Evolutionary conservation across 2,113 vertebrate species (phyloP), one percentile per base, ranked within the genome.

Genomic region (Paratilapia polleni): DNA sequence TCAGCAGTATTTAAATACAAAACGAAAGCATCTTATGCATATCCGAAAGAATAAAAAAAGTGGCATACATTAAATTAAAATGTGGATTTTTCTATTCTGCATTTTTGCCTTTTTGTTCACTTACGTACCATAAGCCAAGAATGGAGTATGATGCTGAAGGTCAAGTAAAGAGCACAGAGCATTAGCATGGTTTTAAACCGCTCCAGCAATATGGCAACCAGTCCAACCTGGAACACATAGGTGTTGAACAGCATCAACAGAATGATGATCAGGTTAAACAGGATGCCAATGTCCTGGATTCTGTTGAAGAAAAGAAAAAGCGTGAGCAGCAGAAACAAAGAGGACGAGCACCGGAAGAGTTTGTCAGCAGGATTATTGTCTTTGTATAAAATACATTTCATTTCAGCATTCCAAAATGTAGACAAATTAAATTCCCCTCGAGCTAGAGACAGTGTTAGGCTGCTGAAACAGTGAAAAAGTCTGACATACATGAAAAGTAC

Each of bases 191-290:
- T 95, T 89, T 97, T 97, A 94, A 98, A 98, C 2, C 97, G 97
- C 38, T 96, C 96, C 91, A 98, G 95, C 1, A 99, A 95, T 2
- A 99, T 94, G 36, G 93, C 97, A 31, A 99, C 97, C 88, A 99
- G 91, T 11, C 98, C 98, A 0, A 98, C 97, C 93, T 98, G 97
- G 96, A 99, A 99, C 54, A 99, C 95, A 94, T 97, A 98, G 83
- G 98, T 99, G 95, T 98, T 99, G 92, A 99, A 99, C 92, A 99
- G 97, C 98, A 98, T 98, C 94, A 99, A 94, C 94, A 98, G 97
- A 75, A 99, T 81, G 87, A 99, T 97, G 97, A 99, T 97, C 94
- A 97, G 87, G 20, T 98, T 99, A 91, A 99, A 98, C 87, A 99
- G 96, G 84, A 96, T 84, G 15, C 95, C 92, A 0, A 98, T 97